Percentiles rank a stretch among this genome's conserved stretches.
These are phyloP conservation scores for Brachionus plicatilis DNA, from an alignment of 1,140 invertebrate species.

Conservation along the genomic window DNA sequence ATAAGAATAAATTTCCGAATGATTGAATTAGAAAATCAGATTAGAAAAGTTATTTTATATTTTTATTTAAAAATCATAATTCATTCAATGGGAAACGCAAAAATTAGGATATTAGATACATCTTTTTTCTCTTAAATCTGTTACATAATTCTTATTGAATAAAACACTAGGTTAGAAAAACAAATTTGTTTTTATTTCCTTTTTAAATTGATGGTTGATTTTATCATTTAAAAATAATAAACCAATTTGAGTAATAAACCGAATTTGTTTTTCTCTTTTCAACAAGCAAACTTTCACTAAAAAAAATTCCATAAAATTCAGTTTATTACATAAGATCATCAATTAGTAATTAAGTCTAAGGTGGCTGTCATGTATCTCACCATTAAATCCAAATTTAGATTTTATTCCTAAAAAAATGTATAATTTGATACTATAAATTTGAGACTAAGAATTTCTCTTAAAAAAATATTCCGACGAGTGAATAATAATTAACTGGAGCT, in stretches of 20 bases:
- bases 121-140: not conserved
- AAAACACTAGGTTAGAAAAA: not conserved
- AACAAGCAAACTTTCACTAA: not conserved
- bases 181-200: not conserved
- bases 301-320: not conserved
- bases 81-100: not conserved
- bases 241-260: not conserved
- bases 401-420: no score
- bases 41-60: not conserved
- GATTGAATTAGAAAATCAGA: not conserved
- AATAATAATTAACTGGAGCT: not conserved
- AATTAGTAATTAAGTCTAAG: no score
- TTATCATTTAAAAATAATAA: not conserved
- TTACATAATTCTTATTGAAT: not conserved
- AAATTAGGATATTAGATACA: not conserved
- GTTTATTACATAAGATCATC: not conserved
- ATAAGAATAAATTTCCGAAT: not conserved
- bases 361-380: no score
- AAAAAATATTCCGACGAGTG: no score
- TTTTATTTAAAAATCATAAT: not conserved
- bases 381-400: no score
- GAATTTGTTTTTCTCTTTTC: not conserved
- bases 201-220: not conserved
- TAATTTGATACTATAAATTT: no score
- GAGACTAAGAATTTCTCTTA: no score